A percentile compares a stretch with the other conserved stretches of the same genome.
These are phyloP conservation scores for Cynoglossus semilaevis DNA, from an alignment of 2,113 vertebrate genomes.

Conservation along the genomic window DNA sequence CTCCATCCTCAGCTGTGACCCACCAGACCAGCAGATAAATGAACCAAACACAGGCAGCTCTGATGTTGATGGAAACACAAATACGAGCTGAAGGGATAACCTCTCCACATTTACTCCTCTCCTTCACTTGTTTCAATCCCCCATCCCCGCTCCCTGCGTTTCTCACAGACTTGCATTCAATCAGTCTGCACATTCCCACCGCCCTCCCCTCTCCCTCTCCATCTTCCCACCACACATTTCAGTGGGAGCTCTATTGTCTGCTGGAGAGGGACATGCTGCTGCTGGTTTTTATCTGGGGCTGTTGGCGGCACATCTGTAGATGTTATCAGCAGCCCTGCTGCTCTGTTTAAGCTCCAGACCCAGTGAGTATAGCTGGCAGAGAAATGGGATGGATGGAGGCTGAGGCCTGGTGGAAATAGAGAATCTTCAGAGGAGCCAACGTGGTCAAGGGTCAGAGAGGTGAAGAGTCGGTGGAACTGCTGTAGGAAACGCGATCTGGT, in stretches of 20 bases:
- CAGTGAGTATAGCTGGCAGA: constrained; percentile 35
- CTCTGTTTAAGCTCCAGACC: constrained; percentile 48
- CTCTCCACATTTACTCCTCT: constrained; percentile 27
- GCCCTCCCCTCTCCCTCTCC: constrained; percentile 26
- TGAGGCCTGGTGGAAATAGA: constrained; percentile 20
- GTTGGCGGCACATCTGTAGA: constrained; percentile 64
- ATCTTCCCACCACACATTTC: constrained; percentile 40
- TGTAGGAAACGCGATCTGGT: constrained; percentile 1
- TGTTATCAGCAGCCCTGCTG: constrained; percentile 55
- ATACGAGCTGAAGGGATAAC: constrained; percentile 43
- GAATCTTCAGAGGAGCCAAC: constrained; percentile 38
- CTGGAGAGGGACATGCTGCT: constrained; percentile 40
- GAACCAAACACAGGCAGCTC: constrained; percentile 40
- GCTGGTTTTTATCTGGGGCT: constrained; percentile 52
- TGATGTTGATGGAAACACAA: constrained; percentile 50
- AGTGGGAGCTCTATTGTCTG: constrained; percentile 49
- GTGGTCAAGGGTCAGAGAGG: constrained; percentile 7
- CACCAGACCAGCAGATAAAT: constrained; percentile 51
- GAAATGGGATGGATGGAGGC: constrained; percentile 55
- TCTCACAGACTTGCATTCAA: constrained; percentile 29
- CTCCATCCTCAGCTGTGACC: constrained; percentile 23
- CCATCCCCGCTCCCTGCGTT: constrained; percentile 27
- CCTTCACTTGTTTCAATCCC: constrained; percentile 2
- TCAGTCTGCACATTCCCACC: constrained; percentile 32
- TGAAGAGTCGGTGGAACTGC: background rate